Percentiles rank a stretch among this genome's conserved stretches.
Evolutionary conservation across 2,113 vertebrate genomes (phyloP).

Genomic region (Copsychus sechellarum): DNA sequence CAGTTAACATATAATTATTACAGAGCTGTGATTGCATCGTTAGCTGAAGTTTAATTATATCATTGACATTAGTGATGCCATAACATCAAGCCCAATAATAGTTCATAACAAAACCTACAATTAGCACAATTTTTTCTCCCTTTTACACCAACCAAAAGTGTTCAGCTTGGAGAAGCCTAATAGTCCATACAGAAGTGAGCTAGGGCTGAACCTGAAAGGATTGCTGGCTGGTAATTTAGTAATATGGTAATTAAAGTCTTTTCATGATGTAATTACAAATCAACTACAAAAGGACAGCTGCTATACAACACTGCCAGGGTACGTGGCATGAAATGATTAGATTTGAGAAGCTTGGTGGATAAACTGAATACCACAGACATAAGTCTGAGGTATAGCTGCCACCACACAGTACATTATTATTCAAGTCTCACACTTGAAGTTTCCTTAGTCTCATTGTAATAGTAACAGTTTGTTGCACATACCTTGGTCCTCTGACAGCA

Average conservation of each 20-base stretch:
- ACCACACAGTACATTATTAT: conserved; percentile 31
- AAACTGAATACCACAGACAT: conserved; percentile 66
- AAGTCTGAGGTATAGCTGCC: conserved; percentile 60
- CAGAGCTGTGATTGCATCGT: conserved; percentile 44
- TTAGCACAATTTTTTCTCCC: conserved; percentile 41
- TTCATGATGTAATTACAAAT: conserved; percentile 49
- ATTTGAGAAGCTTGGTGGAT: conserved; percentile 48
- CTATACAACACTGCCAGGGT: conserved; percentile 41
- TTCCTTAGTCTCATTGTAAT: conserved; percentile 36
- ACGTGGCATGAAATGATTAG: conserved; percentile 25
- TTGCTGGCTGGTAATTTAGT: conserved; percentile 54
- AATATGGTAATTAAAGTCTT: conserved; percentile 63
- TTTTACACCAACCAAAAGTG: conserved; percentile 29
- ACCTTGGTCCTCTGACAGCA: conserved; percentile 13
- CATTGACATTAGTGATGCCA: conserved; percentile 64
- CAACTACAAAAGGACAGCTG: conserved; percentile 48
- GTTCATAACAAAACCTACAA: conserved; percentile 57
- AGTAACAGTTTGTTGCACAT: conserved; percentile 37
- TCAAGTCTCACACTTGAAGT: conserved; percentile 28
- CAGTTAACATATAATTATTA: conserved; percentile 47
- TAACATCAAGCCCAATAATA: conserved; percentile 55
- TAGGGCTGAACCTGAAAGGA: conserved; percentile 56
- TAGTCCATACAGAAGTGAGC: conserved; percentile 43
- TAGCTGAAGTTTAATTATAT: conserved; percentile 66
- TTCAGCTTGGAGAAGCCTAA: conserved; percentile 31